Evolutionary conservation across 1,140 invertebrate species (phyloP).

Genomic region (Anthonomus grandis): DNA sequence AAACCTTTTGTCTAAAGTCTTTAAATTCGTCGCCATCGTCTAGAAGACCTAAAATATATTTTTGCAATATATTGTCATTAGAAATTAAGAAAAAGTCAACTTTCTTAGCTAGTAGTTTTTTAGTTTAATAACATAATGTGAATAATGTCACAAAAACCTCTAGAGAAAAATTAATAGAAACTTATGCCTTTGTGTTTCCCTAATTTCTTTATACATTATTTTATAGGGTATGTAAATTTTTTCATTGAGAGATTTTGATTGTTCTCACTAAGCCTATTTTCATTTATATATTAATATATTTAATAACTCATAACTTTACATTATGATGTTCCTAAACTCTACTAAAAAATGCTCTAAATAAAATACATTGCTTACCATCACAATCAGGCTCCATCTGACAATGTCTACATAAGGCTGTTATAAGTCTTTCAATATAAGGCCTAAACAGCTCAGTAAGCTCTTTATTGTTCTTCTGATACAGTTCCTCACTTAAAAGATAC

Average conservation of each 20-base stretch:
- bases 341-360: no score
- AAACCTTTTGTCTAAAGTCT: slow-evolving; percentile 87
- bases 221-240: background rate
- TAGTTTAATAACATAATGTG: no score
- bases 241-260: background rate
- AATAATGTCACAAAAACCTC: no score
- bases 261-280: background rate
- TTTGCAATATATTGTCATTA: background rate
- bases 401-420: slow-evolving; percentile 78
- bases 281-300: no score
- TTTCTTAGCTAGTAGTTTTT: no score
- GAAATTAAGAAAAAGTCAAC: no score
- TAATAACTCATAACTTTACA: no score
- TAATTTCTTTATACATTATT: no score
- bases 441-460: slow-evolving; percentile 75
- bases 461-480: slow-evolving; percentile 85
- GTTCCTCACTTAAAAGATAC: slow-evolving; percentile 91
- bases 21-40: slow-evolving; percentile 80
- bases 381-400: slow-evolving; percentile 90
- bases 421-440: slow-evolving; percentile 86
- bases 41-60: slow-evolving; percentile 59
- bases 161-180: no score
- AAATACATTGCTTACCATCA: slow-evolving; percentile 53
- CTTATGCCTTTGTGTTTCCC: no score
- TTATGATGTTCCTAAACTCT: no score